Evolutionary conservation across 2,113 vertebrate species (phyloP).

Genomic region (Potamarius usumacintae): DNA sequence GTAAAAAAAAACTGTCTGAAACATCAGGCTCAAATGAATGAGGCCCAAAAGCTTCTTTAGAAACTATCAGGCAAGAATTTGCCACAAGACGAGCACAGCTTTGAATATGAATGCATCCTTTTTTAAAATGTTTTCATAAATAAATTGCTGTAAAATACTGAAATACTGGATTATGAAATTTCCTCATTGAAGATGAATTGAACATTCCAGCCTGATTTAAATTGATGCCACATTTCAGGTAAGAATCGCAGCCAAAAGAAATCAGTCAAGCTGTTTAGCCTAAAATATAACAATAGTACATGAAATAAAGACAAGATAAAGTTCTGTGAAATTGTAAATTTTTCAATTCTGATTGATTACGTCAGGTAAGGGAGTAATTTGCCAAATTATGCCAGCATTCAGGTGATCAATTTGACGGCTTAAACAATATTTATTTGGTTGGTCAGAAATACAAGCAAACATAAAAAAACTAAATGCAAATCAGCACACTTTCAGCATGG

Average conservation of each 20-base stretch:
- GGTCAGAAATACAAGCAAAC: not conserved
- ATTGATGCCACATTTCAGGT: slow-evolving; percentile 6
- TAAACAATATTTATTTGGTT: too few relatives aligned
- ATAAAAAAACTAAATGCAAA: not conserved
- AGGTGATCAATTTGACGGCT: not conserved
- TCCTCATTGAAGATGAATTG: not conserved
- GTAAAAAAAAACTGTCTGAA: not conserved
- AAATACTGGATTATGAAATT: not conserved
- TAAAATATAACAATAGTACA: not conserved
- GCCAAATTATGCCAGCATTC: not conserved
- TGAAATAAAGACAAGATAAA: not conserved
- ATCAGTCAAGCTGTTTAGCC: not conserved
- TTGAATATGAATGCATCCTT: not conserved
- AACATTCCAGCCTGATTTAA: slow-evolving; percentile 1
- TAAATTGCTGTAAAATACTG: not conserved
- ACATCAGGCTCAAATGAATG: not conserved
- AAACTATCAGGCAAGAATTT: not conserved
- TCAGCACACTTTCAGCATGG: not conserved
- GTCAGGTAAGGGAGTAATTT: not conserved
- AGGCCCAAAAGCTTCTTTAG: not conserved
- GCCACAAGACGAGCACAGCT: not conserved
- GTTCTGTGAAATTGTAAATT: not conserved
- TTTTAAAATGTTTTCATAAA: not conserved
- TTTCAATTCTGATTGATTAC: not conserved
- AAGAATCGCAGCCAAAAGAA: not conserved